Conservation (phyloP, 2,113 vertebrate species). For the Scopus umbretta region DNA sequence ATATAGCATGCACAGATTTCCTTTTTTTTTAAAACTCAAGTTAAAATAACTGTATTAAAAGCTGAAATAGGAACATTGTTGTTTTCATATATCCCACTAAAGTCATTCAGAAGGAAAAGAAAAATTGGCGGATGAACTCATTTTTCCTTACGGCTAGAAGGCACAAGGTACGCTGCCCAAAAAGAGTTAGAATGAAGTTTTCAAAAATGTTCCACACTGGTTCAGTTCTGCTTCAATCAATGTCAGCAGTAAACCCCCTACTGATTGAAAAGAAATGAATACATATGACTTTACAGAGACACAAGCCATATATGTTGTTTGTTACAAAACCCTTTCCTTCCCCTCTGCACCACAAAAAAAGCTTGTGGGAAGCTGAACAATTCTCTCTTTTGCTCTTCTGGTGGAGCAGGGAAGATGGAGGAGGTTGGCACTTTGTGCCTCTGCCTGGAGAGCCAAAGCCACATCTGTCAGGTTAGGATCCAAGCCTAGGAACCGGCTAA, state of each 20-base stretch:
- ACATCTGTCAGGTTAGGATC: conserved; percentile 36
- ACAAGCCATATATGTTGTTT: not conserved
- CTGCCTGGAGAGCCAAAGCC: conserved; percentile 21
- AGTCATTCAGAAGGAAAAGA: not conserved
- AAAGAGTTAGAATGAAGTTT: not conserved
- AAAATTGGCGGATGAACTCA: not conserved
- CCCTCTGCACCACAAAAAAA: conserved; percentile 7
- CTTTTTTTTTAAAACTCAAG: not conserved
- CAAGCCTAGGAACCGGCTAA: not conserved
- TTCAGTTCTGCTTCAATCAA: not conserved
- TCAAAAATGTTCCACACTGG: not conserved
- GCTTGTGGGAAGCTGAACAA: not conserved
- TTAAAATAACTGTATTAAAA: not conserved
- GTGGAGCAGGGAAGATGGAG: not conserved
- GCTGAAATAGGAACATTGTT: not conserved
- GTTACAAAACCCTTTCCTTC: conserved; percentile 8
- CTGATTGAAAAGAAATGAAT: not conserved
- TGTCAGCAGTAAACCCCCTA: not conserved
- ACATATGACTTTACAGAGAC: not conserved
- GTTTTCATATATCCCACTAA: not conserved
- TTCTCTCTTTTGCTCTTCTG: not conserved
- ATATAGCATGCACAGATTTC: not conserved
- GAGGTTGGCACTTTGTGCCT: not conserved
- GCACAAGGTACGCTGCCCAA: not conserved
- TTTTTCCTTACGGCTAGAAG: not conserved